Conservation (phyloP, 2,113 vertebrate genomes). For the Gallinago media region DNA sequence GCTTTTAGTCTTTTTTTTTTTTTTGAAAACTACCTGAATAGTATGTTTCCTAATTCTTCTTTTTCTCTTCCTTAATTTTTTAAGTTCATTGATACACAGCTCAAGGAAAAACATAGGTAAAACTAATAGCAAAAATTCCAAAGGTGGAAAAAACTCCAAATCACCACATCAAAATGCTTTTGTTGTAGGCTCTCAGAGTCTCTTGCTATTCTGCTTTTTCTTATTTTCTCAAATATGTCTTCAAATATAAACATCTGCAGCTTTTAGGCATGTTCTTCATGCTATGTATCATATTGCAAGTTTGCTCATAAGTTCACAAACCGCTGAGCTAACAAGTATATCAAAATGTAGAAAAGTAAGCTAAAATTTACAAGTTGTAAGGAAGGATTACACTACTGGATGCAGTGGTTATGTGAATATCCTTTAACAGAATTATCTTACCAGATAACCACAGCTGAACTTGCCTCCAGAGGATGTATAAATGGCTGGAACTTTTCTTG, state of each 20-base stretch:
- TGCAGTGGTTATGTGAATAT: background rate
- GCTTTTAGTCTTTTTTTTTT: background rate
- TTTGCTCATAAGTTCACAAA: background rate
- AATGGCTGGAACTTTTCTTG: too few species aligned
- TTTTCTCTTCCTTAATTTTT: background rate
- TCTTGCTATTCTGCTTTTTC: background rate
- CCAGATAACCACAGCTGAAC: background rate
- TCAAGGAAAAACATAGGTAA: constrained; percentile 7
- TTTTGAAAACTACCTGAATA: background rate
- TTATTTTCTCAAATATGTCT: background rate
- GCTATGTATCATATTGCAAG: background rate
- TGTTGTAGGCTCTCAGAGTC: background rate
- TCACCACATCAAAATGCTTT: background rate
- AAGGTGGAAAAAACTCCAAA: background rate
- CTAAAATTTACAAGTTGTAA: background rate
- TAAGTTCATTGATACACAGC: background rate
- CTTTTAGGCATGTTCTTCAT: background rate
- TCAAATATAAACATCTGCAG: background rate
- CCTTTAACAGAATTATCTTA: background rate
- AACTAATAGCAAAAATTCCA: background rate
- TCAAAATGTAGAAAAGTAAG: background rate
- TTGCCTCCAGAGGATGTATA: too few species aligned
- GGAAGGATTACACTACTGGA: background rate
- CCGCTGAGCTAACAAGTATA: background rate
- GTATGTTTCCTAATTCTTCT: background rate